These are phyloP conservation scores for Drosophila anceps DNA, from an alignment of 2,888 invertebrate genomes.

Conservation along the genomic window DNA sequence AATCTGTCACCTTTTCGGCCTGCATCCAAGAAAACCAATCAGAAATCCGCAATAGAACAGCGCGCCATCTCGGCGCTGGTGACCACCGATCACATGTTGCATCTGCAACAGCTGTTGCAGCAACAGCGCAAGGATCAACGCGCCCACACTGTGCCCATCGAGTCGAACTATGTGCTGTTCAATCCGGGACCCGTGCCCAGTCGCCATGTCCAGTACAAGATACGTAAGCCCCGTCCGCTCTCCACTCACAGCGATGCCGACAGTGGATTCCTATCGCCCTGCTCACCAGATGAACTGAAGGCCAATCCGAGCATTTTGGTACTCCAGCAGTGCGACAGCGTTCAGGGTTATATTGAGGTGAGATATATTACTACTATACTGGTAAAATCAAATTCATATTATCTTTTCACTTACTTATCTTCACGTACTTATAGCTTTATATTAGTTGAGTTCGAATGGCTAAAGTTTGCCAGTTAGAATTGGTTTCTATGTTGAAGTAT, in stretches of 20 bases:
- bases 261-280: slow-evolving; percentile 88
- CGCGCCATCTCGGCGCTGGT: slow-evolving; percentile 80
- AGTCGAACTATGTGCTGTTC: slow-evolving; percentile 85
- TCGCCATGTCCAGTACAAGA: slow-evolving; percentile 84
- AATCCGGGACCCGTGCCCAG: slow-evolving; percentile 85
- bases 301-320: slow-evolving; percentile 84
- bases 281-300: slow-evolving; percentile 87
- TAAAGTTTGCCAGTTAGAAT: no score
- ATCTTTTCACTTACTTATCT: no score
- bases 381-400: no score
- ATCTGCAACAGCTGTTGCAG: slow-evolving; percentile 75
- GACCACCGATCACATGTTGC: slow-evolving; percentile 78
- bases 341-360: slow-evolving; percentile 86
- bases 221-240: slow-evolving; percentile 83
- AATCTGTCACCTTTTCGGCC: slow-evolving; percentile 83
- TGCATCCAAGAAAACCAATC: slow-evolving; percentile 52
- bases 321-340: slow-evolving; percentile 85
- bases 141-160: slow-evolving; percentile 84
- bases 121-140: slow-evolving; percentile 77
- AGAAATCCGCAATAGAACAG: slow-evolving; percentile 54
- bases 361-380: no score
- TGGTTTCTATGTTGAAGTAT: no score
- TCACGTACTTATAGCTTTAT: no score
- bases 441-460: no score
- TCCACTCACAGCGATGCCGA: slow-evolving; percentile 88